Conservation (phyloP, 2,888 invertebrate genomes). For the Xanthia togata region DNA sequence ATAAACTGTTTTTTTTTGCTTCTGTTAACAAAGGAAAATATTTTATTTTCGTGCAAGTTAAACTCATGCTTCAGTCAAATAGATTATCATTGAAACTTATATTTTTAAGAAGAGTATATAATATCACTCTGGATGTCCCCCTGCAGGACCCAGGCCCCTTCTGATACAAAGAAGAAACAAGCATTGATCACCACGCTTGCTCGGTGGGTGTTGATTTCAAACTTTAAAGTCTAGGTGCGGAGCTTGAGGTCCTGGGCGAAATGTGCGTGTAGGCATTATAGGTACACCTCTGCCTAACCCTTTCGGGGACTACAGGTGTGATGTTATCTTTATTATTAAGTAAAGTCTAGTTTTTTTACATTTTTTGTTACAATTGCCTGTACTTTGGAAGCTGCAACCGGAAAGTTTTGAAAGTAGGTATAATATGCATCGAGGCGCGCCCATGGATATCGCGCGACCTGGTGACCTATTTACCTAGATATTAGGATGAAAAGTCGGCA, state of each 20-base stretch:
- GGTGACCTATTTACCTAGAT: slow-evolving; percentile 36
- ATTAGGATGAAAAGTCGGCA: slow-evolving; percentile 18
- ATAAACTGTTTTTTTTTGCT: background rate
- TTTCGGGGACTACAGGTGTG: background rate
- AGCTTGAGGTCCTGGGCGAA: too few species aligned
- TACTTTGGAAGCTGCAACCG: background rate
- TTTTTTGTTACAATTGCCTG: background rate
- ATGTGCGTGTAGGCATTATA: too few species aligned
- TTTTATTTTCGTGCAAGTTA: too few species aligned
- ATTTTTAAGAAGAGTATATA: too few species aligned
- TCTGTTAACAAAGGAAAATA: background rate
- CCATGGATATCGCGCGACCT: slow-evolving; percentile 14
- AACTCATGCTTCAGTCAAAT: background rate
- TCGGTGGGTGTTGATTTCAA: background rate
- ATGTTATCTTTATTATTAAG: background rate
- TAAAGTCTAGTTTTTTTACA: background rate
- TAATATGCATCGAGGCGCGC: slow-evolving; percentile 29
- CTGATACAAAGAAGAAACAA: background rate
- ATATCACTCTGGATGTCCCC: too few species aligned
- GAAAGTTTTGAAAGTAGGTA: slow-evolving; percentile 12
- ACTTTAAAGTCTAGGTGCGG: background rate
- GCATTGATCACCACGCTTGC: background rate
- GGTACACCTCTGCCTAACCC: background rate
- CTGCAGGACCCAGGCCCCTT: background rate
- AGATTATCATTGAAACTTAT: background rate